Evolutionary conservation across 2,113 vertebrate genomes (phyloP).

Genomic region (Epinephelus fuscoguttatus): DNA sequence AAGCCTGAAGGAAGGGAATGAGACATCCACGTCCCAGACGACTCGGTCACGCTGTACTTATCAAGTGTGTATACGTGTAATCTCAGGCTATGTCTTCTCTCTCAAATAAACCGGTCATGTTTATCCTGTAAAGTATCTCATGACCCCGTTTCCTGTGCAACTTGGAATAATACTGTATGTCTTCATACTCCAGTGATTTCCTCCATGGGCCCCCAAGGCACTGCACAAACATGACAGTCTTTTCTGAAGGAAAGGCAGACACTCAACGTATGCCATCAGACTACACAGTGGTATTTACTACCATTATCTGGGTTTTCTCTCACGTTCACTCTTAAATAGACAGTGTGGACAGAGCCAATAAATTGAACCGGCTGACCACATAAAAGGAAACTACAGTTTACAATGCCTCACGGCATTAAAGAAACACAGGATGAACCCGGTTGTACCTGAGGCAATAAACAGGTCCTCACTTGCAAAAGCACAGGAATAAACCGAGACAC

Average conservation of each 20-base stretch:
- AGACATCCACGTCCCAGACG: conserved; percentile 49
- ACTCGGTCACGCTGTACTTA: conserved; percentile 51
- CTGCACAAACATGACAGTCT: conserved; percentile 27
- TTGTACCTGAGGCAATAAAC: conserved; percentile 57
- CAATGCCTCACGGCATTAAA: neutral
- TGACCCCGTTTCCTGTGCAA: conserved; percentile 61
- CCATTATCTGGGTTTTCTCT: conserved; percentile 69
- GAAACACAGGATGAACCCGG: conserved; percentile 50
- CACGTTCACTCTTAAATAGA: conserved; percentile 62
- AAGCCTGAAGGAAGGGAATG: conserved; percentile 33
- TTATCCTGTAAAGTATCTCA: conserved; percentile 55
- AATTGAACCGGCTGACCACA: conserved; percentile 57
- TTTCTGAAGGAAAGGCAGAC: conserved; percentile 12
- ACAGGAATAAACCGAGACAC: conserved; percentile 30
- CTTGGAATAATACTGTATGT: conserved; percentile 30
- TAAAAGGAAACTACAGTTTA: conserved; percentile 64
- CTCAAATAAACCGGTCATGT: conserved; percentile 56
- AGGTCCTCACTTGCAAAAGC: conserved; percentile 29
- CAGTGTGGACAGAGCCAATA: conserved; percentile 62
- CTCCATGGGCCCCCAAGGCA: conserved; percentile 20
- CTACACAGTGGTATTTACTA: conserved; percentile 63
- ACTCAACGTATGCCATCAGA: conserved; percentile 51
- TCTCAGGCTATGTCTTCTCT: conserved; percentile 48
- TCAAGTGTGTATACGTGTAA: conserved; percentile 34
- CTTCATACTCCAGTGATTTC: conserved; percentile 37